Evolutionary conservation across 1,140 invertebrate species (phyloP).

Genomic region (Lordiphosa collinella): DNA sequence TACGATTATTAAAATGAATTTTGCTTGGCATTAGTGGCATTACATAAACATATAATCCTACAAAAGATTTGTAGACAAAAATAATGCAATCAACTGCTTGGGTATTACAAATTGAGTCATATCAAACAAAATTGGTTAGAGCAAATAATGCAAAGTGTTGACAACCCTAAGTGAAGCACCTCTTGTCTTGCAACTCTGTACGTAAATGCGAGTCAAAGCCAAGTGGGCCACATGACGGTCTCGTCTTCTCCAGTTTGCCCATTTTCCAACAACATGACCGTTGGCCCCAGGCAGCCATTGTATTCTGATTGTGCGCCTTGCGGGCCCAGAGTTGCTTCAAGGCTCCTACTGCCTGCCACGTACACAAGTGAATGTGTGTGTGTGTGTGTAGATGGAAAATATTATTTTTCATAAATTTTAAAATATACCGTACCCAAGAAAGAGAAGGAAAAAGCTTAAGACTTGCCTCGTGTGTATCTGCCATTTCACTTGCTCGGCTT

Average conservation of each 20-base stretch:
- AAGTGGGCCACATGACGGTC: slow-evolving; percentile 30
- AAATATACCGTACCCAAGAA: slow-evolving; percentile 52
- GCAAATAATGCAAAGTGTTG: too few relatives aligned
- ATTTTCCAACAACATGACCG: not conserved
- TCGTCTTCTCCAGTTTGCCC: not conserved
- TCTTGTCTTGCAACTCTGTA: slow-evolving; percentile 51
- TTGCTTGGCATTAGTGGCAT: too few relatives aligned
- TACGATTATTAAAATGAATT: too few relatives aligned
- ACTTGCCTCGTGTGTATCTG: slow-evolving; percentile 11
- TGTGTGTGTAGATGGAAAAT: slow-evolving; percentile 65
- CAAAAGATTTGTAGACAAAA: too few relatives aligned
- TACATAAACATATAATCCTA: too few relatives aligned
- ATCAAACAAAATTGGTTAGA: too few relatives aligned
- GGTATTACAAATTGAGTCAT: too few relatives aligned
- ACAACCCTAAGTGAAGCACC: slow-evolving; percentile 35
- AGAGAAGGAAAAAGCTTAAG: slow-evolving; percentile 13
- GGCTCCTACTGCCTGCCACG: slow-evolving; percentile 9
- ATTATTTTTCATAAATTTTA: slow-evolving; percentile 79
- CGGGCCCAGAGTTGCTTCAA: slow-evolving; percentile 36
- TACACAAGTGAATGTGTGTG: slow-evolving; percentile 15
- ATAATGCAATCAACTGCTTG: too few relatives aligned
- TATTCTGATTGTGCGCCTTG: slow-evolving; percentile 75
- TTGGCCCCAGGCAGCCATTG: slow-evolving; percentile 57
- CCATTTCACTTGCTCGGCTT: slow-evolving; percentile 32
- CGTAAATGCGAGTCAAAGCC: slow-evolving; percentile 55